Evolutionary conservation across 2,797 vertebrate genomes (phyloP).

Genomic region (Dipus sagitta): DNA sequence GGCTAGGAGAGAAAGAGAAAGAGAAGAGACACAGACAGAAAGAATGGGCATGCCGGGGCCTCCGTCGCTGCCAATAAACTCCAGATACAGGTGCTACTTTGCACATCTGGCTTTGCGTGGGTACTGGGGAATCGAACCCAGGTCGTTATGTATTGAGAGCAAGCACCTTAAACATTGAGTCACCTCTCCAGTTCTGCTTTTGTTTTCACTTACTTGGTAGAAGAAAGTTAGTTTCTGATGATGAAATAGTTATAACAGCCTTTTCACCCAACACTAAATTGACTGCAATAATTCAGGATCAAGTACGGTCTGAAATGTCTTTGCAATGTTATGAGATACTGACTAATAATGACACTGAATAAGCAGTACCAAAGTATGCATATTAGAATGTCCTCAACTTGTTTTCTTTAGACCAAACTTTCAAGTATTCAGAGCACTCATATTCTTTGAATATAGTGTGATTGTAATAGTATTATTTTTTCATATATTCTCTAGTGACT

Average conservation of each 20-base stretch:
- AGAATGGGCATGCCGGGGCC: no score
- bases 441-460: background rate
- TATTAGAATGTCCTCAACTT: background rate
- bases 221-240: background rate
- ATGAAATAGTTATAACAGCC: constrained; percentile 22
- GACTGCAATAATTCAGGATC: background rate
- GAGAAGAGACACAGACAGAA: no score
- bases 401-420: background rate
- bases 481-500: background rate
- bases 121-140: no score
- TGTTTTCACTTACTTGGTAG: constrained; percentile 18
- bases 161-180: no score
- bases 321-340: background rate
- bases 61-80: no score
- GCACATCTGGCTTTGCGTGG: no score
- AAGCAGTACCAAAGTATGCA: background rate
- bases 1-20: no score
- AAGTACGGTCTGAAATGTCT: background rate
- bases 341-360: background rate
- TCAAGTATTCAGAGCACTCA: background rate
- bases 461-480: constrained; percentile 21
- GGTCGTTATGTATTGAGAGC: no score
- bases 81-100: no score
- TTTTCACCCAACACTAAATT: background rate
- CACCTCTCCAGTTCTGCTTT: background rate